These are phyloP conservation scores for Nemoura dubitans DNA, from an alignment of 2,888 invertebrate species.

Conservation along the genomic window DNA sequence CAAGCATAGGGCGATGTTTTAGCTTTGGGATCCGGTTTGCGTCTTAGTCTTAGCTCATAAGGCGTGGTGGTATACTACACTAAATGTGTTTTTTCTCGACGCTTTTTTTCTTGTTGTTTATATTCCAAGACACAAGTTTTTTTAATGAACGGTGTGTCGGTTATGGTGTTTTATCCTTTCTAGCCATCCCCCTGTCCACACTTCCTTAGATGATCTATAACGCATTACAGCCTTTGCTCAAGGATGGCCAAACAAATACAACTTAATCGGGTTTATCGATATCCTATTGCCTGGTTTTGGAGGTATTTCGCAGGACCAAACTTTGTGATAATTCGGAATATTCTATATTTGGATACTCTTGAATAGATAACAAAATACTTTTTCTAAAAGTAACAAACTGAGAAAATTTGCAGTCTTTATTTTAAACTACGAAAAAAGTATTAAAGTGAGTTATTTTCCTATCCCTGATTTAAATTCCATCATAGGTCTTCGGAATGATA, in stretches of 20 bases:
- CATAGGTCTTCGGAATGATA: background rate
- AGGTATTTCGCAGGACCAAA: too few species aligned
- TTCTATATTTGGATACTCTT: too few species aligned
- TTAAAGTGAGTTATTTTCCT: background rate
- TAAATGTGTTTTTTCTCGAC: conserved; percentile 19
- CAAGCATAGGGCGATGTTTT: background rate
- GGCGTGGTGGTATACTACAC: conserved; percentile 3
- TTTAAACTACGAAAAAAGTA: too few species aligned
- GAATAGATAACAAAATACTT: too few species aligned
- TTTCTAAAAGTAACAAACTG: too few species aligned
- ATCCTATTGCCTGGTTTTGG: too few species aligned
- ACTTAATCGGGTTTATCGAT: background rate
- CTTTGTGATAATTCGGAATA: too few species aligned
- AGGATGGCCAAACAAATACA: conserved; percentile 2
- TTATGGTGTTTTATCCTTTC: conserved; percentile 8
- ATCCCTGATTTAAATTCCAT: conserved; percentile 12
- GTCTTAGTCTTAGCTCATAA: background rate
- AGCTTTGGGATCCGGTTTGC: background rate
- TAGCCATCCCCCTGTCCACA: conserved; percentile 38
- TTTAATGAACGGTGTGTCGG: conserved; percentile 45
- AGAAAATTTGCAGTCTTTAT: too few species aligned
- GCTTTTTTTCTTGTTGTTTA: background rate
- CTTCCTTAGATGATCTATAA: conserved; percentile 37
- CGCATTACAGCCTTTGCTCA: conserved; percentile 13
- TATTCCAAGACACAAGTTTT: conserved; percentile 27